Percentiles rank a stretch among this genome's conserved stretches.
Conservation (phyloP, 2,797 vertebrate species). For the Parotocinclus haroldoi region DNA sequence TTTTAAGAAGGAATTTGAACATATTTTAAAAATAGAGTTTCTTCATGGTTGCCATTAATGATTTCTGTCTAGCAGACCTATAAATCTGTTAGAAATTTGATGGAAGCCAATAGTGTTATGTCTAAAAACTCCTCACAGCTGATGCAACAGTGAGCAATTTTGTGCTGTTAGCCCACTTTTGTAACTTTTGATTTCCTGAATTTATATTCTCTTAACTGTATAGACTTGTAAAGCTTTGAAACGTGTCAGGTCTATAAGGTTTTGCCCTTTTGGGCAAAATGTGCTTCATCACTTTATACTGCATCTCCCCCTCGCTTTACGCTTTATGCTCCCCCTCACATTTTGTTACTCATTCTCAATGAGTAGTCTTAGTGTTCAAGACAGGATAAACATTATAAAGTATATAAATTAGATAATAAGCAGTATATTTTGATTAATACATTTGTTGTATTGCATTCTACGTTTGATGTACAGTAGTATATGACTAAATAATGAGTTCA, state of each 20-base stretch:
- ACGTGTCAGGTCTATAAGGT: not conserved
- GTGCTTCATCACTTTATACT: not conserved
- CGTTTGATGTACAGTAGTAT: too few relatives aligned
- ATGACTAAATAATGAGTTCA: too few relatives aligned
- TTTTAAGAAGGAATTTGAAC: not conserved
- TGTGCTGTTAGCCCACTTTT: conserved; percentile 17
- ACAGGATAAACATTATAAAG: too few relatives aligned
- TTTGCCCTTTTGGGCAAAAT: not conserved
- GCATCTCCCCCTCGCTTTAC: not conserved
- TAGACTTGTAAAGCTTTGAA: conserved; percentile 15
- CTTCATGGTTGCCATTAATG: not conserved
- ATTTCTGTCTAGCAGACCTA: conserved; percentile 7
- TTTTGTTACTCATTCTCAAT: not conserved
- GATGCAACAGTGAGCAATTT: conserved; percentile 25
- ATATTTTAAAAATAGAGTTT: not conserved
- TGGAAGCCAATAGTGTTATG: conserved; percentile 2
- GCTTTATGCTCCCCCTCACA: too few relatives aligned
- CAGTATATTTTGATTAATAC: too few relatives aligned
- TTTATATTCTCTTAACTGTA: conserved; percentile 17
- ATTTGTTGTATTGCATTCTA: too few relatives aligned
- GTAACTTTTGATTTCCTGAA: conserved; percentile 10
- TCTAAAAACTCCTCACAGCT: conserved; percentile 9
- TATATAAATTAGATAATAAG: too few relatives aligned
- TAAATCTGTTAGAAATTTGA: conserved; percentile 8
- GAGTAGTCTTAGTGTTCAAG: too few relatives aligned